Evolutionary conservation across 2,797 vertebrate species (phyloP).

Genomic region (Decapterus maruadsi): DNA sequence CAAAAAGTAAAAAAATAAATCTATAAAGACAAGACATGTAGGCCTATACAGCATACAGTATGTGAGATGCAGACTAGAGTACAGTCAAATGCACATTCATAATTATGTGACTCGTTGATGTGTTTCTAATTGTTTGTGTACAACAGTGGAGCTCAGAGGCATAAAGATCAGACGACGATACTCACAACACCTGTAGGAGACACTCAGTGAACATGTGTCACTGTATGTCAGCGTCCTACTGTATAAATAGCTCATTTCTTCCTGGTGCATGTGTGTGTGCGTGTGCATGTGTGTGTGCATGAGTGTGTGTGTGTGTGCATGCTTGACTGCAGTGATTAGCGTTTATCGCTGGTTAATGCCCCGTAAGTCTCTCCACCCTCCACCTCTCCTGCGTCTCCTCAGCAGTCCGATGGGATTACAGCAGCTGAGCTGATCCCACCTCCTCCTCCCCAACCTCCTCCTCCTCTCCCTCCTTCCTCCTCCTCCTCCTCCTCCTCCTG

Average conservation of each 20-base stretch:
- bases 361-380: slow-evolving; percentile 54
- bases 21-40: too few species aligned
- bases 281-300: background rate
- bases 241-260: background rate
- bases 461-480: too few species aligned
- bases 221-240: background rate
- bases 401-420: slow-evolving; percentile 65
- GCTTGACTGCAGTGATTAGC: slow-evolving; percentile 46
- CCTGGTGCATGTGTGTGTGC: background rate
- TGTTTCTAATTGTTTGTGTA: too few species aligned
- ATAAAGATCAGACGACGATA: too few species aligned
- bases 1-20: too few species aligned
- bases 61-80: too few species aligned
- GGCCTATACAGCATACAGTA: too few species aligned
- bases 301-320: background rate
- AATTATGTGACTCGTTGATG: too few species aligned
- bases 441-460: background rate
- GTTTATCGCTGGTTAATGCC: slow-evolving; percentile 56
- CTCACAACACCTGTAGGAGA: too few species aligned
- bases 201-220: background rate
- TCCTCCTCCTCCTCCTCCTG: too few species aligned
- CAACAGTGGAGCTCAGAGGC: too few species aligned
- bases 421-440: slow-evolving; percentile 34
- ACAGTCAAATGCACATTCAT: too few species aligned
- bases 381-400: slow-evolving; percentile 53